Evolutionary conservation across 2,113 vertebrate species (phyloP).

Genomic region (Archilochus colubris): DNA sequence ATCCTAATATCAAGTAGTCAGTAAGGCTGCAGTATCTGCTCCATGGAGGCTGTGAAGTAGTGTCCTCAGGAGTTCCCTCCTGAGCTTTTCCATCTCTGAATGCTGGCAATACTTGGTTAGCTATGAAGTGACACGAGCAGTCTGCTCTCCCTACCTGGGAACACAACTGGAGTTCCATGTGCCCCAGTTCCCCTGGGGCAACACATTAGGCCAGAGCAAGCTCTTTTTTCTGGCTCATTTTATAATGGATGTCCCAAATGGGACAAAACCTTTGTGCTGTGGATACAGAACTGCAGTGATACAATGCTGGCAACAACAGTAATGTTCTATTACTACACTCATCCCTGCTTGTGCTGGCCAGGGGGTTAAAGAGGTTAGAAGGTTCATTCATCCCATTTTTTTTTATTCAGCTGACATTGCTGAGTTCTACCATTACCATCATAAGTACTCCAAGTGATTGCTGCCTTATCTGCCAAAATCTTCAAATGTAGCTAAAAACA

Average conservation of each 20-base stretch:
- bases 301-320: background rate
- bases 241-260: background rate
- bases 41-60: rapidly evolving
- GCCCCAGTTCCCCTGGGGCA: background rate
- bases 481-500: background rate
- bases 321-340: background rate
- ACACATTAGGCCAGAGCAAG: background rate
- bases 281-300: background rate
- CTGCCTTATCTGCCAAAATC: background rate
- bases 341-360: background rate
- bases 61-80: background rate
- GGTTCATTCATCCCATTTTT: background rate
- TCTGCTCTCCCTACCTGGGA: background rate
- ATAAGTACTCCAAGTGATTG: background rate
- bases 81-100: background rate
- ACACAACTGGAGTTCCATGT: rapidly evolving
- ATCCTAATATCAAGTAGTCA: background rate
- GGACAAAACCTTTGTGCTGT: background rate
- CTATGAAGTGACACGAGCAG: rapidly evolving
- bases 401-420: background rate
- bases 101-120: background rate
- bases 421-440: background rate
- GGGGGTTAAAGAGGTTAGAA: background rate
- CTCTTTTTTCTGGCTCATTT: rapidly evolving
- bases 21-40: background rate